Percentiles rank a stretch among this genome's conserved stretches.
phyloP scores from a whole-genome alignment of 2,113 vertebrate species.

The western clawed frog (Xenopus tropicalis) region UCB_Xtro_10.0 CM004443.2:174981501-174982000 shows the following conservation, averaged over 20 bases:
- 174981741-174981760: not conserved
- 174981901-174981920: too few species aligned
- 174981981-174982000: too few species aligned
- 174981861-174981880: too few species aligned
- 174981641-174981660: not conserved
- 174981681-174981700: not conserved
- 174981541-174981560: slow-evolving; percentile 24
- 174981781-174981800: too few species aligned
- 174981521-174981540: slow-evolving; percentile 41
- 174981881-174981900: too few species aligned
- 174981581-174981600: slow-evolving; percentile 17
- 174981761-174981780: not conserved
- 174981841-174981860: too few species aligned
- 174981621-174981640: slow-evolving; percentile 10
- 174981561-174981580: slow-evolving; percentile 9
- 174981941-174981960: too few species aligned
- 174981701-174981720: not conserved
- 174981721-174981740: not conserved
- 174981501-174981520: slow-evolving; percentile 34
- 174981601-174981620: slow-evolving; percentile 7
- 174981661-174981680: not conserved
- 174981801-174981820: too few species aligned
- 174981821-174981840: too few species aligned
- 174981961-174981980: too few species aligned
- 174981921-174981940: too few species aligned